These are phyloP conservation scores for Pentalonia nigronervosa DNA, from an alignment of 1,140 invertebrate genomes.

Conservation along the genomic window DNA sequence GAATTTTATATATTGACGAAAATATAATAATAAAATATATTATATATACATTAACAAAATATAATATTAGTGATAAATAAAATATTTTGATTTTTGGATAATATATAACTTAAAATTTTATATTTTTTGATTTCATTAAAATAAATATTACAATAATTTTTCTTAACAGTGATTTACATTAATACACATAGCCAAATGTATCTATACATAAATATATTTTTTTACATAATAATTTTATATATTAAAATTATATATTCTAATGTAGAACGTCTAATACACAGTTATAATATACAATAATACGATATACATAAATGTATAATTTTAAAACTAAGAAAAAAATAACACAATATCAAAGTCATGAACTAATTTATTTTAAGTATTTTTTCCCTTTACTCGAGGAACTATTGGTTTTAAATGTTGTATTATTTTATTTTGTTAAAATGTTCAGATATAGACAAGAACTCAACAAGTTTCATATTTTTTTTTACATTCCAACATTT, in stretches of 20 bases:
- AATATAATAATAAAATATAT: not conserved
- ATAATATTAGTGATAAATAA: not conserved
- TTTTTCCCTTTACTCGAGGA: not conserved
- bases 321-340: not conserved
- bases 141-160: not conserved
- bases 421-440: not conserved
- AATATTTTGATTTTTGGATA: not conserved
- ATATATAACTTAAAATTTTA: not conserved
- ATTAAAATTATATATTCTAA: not conserved
- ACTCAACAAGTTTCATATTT: not conserved
- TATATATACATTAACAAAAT: no score
- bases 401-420: not conserved
- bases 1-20: not conserved
- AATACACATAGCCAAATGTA: not conserved
- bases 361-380: not conserved
- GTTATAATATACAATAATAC: not conserved
- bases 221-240: not conserved
- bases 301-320: not conserved
- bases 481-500: not conserved
- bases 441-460: not conserved
- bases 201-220: not conserved
- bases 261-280: not conserved
- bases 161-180: not conserved
- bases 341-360: not conserved
- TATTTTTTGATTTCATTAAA: not conserved